Conservation (phyloP, 1,140 invertebrate species). For the Aculops lycopersici region DNA sequence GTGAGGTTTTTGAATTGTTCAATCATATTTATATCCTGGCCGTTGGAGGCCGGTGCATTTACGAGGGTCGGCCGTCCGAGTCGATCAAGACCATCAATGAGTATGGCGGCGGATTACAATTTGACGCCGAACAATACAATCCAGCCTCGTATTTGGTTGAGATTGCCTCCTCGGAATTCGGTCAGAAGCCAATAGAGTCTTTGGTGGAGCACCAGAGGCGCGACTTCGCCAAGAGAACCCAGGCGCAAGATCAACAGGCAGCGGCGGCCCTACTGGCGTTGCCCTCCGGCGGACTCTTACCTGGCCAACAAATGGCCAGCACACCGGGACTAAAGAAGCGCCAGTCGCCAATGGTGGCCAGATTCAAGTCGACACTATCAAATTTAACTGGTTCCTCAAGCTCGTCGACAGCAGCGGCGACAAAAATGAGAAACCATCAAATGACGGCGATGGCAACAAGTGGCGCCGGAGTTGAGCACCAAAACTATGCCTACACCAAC, state of each 20-base stretch:
- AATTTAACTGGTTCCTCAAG: neutral
- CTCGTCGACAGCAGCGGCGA: too few relatives aligned
- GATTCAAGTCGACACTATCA: neutral
- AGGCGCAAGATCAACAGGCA: neutral
- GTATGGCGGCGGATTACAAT: conserved; percentile 3
- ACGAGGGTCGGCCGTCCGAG: conserved; percentile 4
- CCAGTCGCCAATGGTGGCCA: neutral
- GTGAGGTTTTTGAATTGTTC: conserved; percentile 44
- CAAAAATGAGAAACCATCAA: too few relatives aligned
- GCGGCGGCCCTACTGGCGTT: neutral
- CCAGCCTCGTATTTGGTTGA: conserved; percentile 9
- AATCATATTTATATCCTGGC: conserved; percentile 23
- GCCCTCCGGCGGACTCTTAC: neutral
- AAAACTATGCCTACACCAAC: neutral
- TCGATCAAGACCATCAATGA: conserved; percentile 1
- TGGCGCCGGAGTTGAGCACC: neutral
- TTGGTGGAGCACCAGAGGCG: conserved; percentile 2
- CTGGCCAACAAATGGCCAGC: too few relatives aligned
- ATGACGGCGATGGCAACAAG: too few relatives aligned
- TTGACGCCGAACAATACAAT: conserved; percentile 30
- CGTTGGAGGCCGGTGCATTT: conserved; percentile 5
- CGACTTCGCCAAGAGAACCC: neutral
- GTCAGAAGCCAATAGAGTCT: conserved; percentile 2
- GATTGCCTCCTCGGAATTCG: conserved; percentile 7
- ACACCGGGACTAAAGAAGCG: neutral